phyloP scores from a whole-genome alignment of 2,113 vertebrate genomes.

The Phylloscopus trochiloides region DNA sequence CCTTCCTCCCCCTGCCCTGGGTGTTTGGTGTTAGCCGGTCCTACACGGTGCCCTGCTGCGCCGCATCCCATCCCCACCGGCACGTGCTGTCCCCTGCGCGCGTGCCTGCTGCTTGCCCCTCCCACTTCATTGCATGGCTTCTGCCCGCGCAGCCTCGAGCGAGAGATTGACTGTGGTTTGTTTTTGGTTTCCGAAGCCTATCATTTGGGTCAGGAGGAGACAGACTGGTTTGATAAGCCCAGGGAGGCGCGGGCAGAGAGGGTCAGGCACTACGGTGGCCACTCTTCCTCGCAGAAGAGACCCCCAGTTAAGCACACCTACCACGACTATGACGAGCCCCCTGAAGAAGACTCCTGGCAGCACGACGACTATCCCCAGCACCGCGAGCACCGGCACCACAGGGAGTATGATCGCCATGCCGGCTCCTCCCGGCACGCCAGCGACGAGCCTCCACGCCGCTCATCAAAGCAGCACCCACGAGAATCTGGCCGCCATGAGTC shows the following conservation, averaged over 20 bases:
- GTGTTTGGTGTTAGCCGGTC: conserved; percentile 55
- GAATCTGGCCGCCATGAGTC: conserved; percentile 84
- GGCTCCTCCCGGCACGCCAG: conserved; percentile 83
- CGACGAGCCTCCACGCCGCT: conserved; percentile 84
- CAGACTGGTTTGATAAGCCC: conserved; percentile 99
- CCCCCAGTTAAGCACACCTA: conserved; percentile 90
- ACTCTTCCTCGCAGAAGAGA: conserved; percentile 89
- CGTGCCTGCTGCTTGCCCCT: conserved; percentile 67
- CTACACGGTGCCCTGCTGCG: conserved; percentile 57
- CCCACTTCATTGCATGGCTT: conserved; percentile 84
- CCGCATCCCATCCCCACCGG: conserved; percentile 50
- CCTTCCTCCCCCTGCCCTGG: conserved; percentile 58
- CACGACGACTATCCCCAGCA: conserved; percentile 87
- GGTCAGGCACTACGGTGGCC: conserved; percentile 90
- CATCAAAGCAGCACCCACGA: conserved; percentile 86
- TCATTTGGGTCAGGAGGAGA: conserved; percentile 99
- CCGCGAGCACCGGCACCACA: conserved; percentile 89
- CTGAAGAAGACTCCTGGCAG: conserved; percentile 88
- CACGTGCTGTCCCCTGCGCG: conserved; percentile 63
- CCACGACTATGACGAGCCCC: conserved; percentile 93
- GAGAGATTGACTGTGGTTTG: conserved; percentile 78
- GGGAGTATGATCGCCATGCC: conserved; percentile 85
- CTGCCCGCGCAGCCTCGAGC: conserved; percentile 66
- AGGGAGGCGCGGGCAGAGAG: conserved; percentile 91
- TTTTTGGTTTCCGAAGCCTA: conserved; percentile 97